Evolutionary conservation across 2,113 vertebrate species (phyloP).

Genomic region (Pseudolaguvia tuberculata): DNA sequence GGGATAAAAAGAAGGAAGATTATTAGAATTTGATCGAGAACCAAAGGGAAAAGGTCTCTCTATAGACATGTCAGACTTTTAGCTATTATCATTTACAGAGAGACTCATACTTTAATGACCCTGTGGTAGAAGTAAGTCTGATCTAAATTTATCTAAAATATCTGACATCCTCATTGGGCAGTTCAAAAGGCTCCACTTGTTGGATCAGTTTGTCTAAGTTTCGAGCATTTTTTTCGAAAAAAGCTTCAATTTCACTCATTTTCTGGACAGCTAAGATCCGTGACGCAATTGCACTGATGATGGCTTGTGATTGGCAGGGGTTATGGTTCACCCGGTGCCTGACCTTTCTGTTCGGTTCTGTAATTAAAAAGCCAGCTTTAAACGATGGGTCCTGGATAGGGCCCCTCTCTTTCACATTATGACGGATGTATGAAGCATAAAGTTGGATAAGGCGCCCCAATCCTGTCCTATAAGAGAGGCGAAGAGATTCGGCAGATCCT

Average conservation of each 20-base stretch:
- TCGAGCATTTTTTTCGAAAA: constrained; percentile 54
- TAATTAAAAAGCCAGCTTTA: constrained; percentile 53
- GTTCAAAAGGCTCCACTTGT: constrained; percentile 59
- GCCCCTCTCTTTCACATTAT: constrained; percentile 55
- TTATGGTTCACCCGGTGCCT: constrained; percentile 64
- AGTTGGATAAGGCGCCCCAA: constrained; percentile 53
- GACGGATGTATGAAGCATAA: constrained; percentile 58
- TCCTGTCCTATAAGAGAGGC: constrained; percentile 57
- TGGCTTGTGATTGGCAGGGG: constrained; percentile 61
- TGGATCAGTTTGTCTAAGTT: constrained; percentile 52
- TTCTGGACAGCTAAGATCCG: constrained; percentile 60
- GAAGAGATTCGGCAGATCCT: constrained; percentile 62
- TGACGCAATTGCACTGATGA: constrained; percentile 56
- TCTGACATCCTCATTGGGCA: constrained; percentile 28
- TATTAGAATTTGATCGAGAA: neutral
- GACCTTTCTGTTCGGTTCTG: constrained; percentile 61
- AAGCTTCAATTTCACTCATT: constrained; percentile 52
- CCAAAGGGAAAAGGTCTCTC: neutral
- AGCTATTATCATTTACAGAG: neutral
- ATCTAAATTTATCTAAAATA: neutral
- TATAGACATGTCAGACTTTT: neutral
- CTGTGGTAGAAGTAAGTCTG: neutral
- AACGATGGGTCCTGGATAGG: constrained; percentile 23
- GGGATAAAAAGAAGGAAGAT: too few species aligned
- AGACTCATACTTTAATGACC: neutral